Percentiles rank a stretch among this genome's conserved stretches.
Evolutionary conservation across 2,888 invertebrate species (phyloP).

Genomic region (Drosophila antonietae): DNA sequence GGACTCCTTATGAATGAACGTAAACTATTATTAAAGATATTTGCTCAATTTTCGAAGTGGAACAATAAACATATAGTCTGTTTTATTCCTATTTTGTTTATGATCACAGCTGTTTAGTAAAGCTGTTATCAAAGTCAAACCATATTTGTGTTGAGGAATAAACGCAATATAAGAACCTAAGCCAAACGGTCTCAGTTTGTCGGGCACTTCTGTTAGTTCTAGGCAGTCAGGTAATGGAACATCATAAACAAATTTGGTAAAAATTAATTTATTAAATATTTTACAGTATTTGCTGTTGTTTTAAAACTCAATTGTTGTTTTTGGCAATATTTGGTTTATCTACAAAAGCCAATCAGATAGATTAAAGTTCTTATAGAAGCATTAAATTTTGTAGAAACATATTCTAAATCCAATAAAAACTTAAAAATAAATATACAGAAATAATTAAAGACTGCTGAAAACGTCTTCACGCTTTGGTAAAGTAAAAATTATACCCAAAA

Average conservation of each 20-base stretch:
- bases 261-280: neutral
- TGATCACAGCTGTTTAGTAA: neutral
- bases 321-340: neutral
- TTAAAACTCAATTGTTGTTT: neutral
- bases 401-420: neutral
- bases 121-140: conserved; percentile 2
- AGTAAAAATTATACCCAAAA: neutral
- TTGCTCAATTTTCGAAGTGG: neutral
- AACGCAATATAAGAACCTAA: neutral
- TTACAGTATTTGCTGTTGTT: neutral
- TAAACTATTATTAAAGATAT: neutral
- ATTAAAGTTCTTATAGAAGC: neutral
- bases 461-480: neutral
- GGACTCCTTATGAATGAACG: neutral
- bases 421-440: conserved; percentile 16
- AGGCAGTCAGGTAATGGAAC: no score
- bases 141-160: neutral
- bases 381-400: neutral
- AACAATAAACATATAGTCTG: neutral
- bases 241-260: neutral
- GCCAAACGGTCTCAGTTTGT: neutral
- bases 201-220: neutral
- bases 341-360: neutral
- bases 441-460: neutral
- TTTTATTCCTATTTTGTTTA: neutral